Evolutionary conservation across 2,888 invertebrate genomes (phyloP).

Genomic region (Euplexia lucipara): DNA sequence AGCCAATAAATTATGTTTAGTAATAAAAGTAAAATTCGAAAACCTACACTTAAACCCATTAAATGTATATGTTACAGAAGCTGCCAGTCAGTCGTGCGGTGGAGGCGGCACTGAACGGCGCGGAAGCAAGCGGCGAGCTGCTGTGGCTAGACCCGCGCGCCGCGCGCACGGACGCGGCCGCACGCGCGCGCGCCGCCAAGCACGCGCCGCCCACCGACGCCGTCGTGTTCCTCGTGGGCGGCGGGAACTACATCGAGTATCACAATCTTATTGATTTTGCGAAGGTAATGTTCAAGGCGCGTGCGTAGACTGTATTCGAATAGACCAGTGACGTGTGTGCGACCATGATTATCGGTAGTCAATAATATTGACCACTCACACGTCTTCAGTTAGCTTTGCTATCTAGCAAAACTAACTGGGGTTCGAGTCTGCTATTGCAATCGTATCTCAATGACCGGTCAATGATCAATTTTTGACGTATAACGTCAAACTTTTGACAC

Average conservation of each 20-base stretch:
- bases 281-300: slow-evolving; percentile 93
- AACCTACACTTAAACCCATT: background rate
- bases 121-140: slow-evolving; percentile 96
- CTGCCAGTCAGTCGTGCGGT: slow-evolving; percentile 98
- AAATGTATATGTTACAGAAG: slow-evolving; percentile 91
- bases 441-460: no score
- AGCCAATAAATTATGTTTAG: no score
- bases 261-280: slow-evolving; percentile 99
- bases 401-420: no score
- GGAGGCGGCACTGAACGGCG: slow-evolving; percentile 91
- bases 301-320: no score
- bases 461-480: no score
- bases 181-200: slow-evolving; percentile 91
- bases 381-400: no score
- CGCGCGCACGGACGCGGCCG: slow-evolving; percentile 92
- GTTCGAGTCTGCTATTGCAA: no score
- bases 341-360: no score
- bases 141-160: slow-evolving; percentile 99
- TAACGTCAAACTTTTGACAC: no score
- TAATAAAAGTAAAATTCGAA: background rate
- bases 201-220: slow-evolving; percentile 96
- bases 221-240: slow-evolving; percentile 97
- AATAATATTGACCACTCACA: no score
- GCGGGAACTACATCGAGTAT: slow-evolving; percentile 99
- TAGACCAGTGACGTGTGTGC: no score